phyloP scores from a whole-genome alignment of 2,888 invertebrate genomes.

The Parapristionchus giblindavisi region DNA sequence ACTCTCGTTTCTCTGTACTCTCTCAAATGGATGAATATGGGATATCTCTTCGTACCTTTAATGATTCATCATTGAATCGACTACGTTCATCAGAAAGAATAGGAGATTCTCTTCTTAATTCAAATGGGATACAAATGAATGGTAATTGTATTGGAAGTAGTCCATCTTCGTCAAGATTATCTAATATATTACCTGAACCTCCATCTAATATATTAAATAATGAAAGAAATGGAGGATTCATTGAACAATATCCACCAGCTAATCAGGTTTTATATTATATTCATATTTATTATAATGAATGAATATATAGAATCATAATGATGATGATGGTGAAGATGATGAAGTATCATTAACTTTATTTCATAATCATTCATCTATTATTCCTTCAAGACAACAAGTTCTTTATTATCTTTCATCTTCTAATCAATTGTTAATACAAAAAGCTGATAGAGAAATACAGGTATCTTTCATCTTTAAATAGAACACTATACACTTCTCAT shows the following conservation, averaged over 20 bases:
- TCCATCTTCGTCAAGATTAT: slow-evolving; percentile 2
- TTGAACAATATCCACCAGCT: slow-evolving; percentile 10
- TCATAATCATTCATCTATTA: neutral
- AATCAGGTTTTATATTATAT: neutral
- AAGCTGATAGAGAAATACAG: slow-evolving; percentile 26
- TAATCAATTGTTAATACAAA: neutral
- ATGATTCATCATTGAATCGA: slow-evolving; percentile 26
- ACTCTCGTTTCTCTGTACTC: neutral
- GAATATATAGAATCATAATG: neutral
- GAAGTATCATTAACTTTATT: slow-evolving; percentile 24
- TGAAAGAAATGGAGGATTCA: slow-evolving; percentile 25
- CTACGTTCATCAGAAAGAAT: slow-evolving; percentile 29
- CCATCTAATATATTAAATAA: no score
- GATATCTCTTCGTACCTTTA: slow-evolving; percentile 34
- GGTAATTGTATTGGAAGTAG: slow-evolving; percentile 30
- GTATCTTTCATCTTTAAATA: neutral
- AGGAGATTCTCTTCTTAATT: slow-evolving; percentile 14
- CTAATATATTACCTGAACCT: slow-evolving; percentile 23
- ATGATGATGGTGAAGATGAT: neutral
- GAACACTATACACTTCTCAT: neutral
- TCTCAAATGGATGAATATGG: slow-evolving; percentile 20
- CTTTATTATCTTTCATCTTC: slow-evolving; percentile 33
- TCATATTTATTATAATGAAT: neutral
- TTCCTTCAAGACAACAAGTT: slow-evolving; percentile 17
- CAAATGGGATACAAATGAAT: slow-evolving; percentile 25